phyloP scores from a whole-genome alignment of 2,113 vertebrate species.

The Scomber scombrus region DNA sequence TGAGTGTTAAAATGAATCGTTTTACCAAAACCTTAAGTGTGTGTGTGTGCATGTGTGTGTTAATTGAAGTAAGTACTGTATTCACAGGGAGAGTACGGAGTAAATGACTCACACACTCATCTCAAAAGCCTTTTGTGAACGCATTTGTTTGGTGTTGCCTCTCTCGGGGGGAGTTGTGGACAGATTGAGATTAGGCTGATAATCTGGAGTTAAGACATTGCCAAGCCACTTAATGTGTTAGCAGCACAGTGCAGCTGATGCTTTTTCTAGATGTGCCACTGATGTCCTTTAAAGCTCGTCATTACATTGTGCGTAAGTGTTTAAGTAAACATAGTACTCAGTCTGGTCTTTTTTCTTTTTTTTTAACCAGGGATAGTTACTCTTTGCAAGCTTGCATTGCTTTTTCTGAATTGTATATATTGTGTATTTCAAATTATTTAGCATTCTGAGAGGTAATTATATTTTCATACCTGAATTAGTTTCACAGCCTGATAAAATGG shows the following conservation, averaged over 20 bases:
- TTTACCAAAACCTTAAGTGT: background rate
- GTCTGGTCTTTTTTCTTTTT: background rate
- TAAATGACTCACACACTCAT: background rate
- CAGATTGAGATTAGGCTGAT: conserved; percentile 81
- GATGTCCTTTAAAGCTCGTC: conserved; percentile 34
- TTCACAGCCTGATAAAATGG: background rate
- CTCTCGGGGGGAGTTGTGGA: conserved; percentile 36
- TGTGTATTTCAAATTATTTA: background rate
- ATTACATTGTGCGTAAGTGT: conserved; percentile 21
- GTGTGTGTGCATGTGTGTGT: background rate
- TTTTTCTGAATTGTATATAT: no score
- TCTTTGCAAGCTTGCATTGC: no score
- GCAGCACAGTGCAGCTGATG: conserved; percentile 41
- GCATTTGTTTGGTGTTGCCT: background rate
- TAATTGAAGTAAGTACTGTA: no score
- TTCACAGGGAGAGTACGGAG: background rate
- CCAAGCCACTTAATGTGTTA: conserved; percentile 72
- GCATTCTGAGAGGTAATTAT: background rate
- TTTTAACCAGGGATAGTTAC: no score
- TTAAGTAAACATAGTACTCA: conserved; percentile 2
- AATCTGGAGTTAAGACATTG: conserved; percentile 77
- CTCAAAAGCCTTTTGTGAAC: conserved; percentile 30
- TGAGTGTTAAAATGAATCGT: background rate
- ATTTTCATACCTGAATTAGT: background rate
- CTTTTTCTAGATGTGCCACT: conserved; percentile 35